phyloP scores from a whole-genome alignment of 2,797 vertebrate species.

The Anomalospiza imberbis region DNA sequence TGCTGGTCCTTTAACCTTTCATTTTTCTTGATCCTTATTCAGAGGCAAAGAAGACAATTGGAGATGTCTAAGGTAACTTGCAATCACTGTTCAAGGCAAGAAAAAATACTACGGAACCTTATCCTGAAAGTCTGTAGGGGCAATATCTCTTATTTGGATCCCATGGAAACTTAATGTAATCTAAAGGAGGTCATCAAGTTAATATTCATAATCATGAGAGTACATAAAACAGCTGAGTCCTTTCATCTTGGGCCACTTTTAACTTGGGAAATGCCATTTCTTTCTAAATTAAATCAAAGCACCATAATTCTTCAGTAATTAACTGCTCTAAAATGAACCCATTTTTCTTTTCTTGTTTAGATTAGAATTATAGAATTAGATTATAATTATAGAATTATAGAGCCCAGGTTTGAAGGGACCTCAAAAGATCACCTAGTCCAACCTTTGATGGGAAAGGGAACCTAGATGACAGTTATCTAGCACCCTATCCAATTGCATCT shows the following conservation, averaged over 20 bases:
- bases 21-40: background rate
- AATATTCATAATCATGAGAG: background rate
- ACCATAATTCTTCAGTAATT: background rate
- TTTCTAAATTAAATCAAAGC: background rate
- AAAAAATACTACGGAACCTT: background rate
- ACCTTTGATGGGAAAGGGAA: background rate
- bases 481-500: rapidly evolving
- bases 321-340: background rate
- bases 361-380: background rate
- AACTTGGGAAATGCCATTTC: background rate
- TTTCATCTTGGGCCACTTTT: background rate
- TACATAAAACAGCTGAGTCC: background rate
- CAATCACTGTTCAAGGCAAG: background rate
- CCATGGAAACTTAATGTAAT: background rate
- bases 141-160: background rate
- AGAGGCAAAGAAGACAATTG: background rate
- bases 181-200: background rate
- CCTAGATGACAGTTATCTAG: background rate
- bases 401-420: background rate
- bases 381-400: background rate
- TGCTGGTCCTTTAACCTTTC: background rate
- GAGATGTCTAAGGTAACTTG: background rate
- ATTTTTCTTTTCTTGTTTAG: background rate
- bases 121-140: background rate
- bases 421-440: background rate